These are phyloP conservation scores for Helleia helle DNA, from an alignment of 2,888 invertebrate genomes.

Conservation along the genomic window DNA sequence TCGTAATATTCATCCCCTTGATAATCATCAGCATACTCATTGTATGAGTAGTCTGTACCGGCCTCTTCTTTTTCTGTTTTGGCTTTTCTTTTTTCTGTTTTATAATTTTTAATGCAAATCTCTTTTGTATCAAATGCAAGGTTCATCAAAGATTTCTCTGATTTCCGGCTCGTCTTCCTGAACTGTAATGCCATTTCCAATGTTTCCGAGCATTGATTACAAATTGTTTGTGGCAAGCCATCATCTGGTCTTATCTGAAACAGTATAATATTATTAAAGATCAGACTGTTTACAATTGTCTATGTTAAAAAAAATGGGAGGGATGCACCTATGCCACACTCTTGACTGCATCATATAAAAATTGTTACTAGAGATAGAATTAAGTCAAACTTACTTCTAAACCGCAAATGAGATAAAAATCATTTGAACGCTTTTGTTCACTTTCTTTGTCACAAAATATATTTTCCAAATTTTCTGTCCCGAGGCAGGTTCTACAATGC, in stretches of 20 bases:
- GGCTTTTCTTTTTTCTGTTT: constrained; percentile 19
- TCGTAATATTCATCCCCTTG: constrained; percentile 28
- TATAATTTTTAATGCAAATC: constrained; percentile 1
- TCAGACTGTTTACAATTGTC: neutral
- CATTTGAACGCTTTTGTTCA: constrained; percentile 32
- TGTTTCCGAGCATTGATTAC: constrained; percentile 32
- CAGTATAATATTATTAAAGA: neutral
- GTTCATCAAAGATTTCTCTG: constrained; percentile 34
- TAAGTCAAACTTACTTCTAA: constrained; percentile 29
- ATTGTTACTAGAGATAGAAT: neutral
- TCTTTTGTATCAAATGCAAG: constrained; percentile 25
- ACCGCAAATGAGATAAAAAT: constrained; percentile 39
- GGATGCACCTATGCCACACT: neutral
- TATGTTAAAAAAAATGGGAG: neutral
- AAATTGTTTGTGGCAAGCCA: constrained; percentile 52
- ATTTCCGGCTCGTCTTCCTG: constrained; percentile 36
- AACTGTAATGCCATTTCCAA: constrained; percentile 39
- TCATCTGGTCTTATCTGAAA: constrained; percentile 47
- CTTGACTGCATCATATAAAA: neutral
- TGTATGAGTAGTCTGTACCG: constrained; percentile 12
- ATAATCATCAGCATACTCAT: constrained; percentile 29
- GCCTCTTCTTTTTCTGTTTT: constrained; percentile 12
- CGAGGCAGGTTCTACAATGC: constrained; percentile 42
- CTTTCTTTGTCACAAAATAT: constrained; percentile 37
- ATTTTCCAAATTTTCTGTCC: constrained; percentile 32